Evolutionary conservation across 2,113 vertebrate genomes (phyloP), one percentile per base, ranked within the genome.

Genomic region (Bothrops jararaca): DNA sequence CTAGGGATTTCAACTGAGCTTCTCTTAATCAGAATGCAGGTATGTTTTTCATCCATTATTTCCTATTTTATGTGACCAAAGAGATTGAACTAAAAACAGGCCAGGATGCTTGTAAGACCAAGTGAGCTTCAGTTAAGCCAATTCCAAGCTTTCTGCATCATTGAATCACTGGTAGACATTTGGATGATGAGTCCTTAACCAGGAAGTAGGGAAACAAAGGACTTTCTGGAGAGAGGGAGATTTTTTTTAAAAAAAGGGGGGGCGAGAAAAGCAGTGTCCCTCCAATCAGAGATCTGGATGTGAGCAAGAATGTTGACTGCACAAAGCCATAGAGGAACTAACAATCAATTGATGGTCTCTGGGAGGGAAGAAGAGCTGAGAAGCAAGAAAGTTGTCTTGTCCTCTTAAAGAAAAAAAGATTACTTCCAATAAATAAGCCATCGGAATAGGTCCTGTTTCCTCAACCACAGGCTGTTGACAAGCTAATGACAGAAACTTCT

Each of bases 291-390:
- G 94, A 94, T 93, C 4, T 95, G 95, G 95, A 90, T 15, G 91
- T 91, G 85, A 92, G 96, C 93, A 95, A 96, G 94, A 6, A 54
- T 94, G 90, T 92, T 89, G 56, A 80, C 88, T 24, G 86, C 89
- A 94, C 64, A 91, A 92, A 94, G 87, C 48, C 91, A 80, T 29
- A 48, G 85, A 64, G 87, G 92, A 95, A 18, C 50, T 91, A 94
- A 89, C 93, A 94, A 91, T 92, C 94, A 95, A 95, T 95, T 94
- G 91, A 91, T 58, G 89, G 95, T n/a, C 93, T 94, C 57, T 42
- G 93, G 93, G 94, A 94, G 74, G 93, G 15, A 90, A 64, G 90
- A 42, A 88, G 58, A 50, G n/a, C 3, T 13, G 54, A 2, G 5
- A 13, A 92, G 91, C 86, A 18, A n/a, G 13, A 20, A 8, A 34